Evolutionary conservation across 2,888 invertebrate species (phyloP).

Genomic region (Dynastes grantii): DNA sequence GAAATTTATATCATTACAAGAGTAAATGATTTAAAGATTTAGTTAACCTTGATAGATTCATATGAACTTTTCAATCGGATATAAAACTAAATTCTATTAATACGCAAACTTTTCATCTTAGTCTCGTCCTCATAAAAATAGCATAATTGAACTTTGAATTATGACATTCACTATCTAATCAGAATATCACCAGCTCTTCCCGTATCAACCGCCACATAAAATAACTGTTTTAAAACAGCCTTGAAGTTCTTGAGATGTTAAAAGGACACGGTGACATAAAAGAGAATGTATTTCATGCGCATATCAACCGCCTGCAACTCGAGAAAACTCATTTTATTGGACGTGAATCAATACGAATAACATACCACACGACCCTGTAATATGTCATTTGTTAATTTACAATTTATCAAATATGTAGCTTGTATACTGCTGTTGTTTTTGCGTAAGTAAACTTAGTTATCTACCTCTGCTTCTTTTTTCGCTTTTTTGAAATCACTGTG

Average conservation of each 20-base stretch:
- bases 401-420: not conserved
- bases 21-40: no score
- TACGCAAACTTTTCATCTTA: no score
- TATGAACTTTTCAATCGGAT: no score
- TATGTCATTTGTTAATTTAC: not conserved
- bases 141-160: constrained; percentile 10
- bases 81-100: no score
- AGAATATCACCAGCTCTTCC: constrained; percentile 3
- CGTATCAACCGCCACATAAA: not conserved
- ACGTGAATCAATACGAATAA: constrained; percentile 1
- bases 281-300: not conserved
- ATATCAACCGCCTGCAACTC: not conserved
- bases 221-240: not conserved
- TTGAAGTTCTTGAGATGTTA: constrained; percentile 30
- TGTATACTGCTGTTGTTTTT: not conserved
- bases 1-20: no score
- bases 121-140: not conserved
- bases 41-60: no score
- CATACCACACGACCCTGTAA: not conserved
- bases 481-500: not conserved
- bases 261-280: constrained; percentile 1
- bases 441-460: not conserved
- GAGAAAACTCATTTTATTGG: not conserved
- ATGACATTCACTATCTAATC: constrained; percentile 1
- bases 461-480: no score